Evolutionary conservation across 37 sponge, comb jelly and placozoan genomes (phyloP).

Genomic region (Halisarca cf. caerulea): DNA sequence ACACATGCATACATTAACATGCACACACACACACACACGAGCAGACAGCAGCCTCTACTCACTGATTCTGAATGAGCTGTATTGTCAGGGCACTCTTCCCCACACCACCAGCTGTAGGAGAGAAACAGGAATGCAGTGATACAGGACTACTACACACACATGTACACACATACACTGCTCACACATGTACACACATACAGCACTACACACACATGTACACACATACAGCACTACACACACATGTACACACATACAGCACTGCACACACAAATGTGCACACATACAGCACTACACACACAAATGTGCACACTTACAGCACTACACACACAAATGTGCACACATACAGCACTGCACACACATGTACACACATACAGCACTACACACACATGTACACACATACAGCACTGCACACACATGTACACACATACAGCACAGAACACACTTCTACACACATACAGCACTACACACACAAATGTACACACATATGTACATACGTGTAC

Average conservation of each 20-base stretch:
- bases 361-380: conserved; percentile 14
- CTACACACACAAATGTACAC: not conserved
- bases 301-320: not conserved
- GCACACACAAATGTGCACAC: not conserved
- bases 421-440: not conserved
- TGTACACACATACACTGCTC: not conserved
- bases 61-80: conserved; percentile 95
- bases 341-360: conserved; percentile 1
- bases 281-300: not conserved
- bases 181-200: not conserved
- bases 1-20: too few species aligned
- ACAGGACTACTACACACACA: not conserved
- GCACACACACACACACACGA: too few species aligned
- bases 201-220: not conserved
- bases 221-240: not conserved
- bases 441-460: not conserved
- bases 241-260: not conserved
- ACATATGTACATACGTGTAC: conserved; percentile 1
- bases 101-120: conserved; percentile 93
- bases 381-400: too few species aligned
- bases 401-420: not conserved
- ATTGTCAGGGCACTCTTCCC: conserved; percentile 98
- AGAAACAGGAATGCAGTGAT: not conserved
- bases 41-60: conserved; percentile 39
- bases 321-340: not conserved